phyloP scores from a whole-genome alignment of 2,797 vertebrate genomes.

The Mastacembelus armatus region DNA sequence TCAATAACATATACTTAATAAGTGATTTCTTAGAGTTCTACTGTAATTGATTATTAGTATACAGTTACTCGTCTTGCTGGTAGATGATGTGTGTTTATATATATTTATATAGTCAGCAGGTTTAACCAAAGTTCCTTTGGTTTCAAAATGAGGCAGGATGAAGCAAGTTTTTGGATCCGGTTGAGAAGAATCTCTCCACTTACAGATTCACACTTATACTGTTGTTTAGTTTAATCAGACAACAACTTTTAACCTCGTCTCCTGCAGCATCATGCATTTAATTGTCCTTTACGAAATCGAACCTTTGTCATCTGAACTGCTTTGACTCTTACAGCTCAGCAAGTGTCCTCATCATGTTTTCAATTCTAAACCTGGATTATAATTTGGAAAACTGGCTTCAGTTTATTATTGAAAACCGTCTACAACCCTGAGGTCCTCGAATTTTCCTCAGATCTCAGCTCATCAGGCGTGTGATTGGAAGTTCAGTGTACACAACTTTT shows the following conservation, averaged over 20 bases:
- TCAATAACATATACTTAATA: not conserved
- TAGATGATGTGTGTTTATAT: conserved; percentile 1
- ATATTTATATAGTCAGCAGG: conserved; percentile 20
- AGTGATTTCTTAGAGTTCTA: conserved; percentile 4
- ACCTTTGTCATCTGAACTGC: not conserved
- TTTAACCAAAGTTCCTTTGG: not conserved
- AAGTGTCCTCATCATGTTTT: too few relatives aligned
- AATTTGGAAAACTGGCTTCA: not conserved
- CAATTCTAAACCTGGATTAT: too few relatives aligned
- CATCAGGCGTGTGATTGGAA: too few relatives aligned
- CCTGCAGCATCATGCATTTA: not conserved
- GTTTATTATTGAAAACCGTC: not conserved
- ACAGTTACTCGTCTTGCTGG: too few relatives aligned
- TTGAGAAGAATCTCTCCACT: conserved; percentile 10
- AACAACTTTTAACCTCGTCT: not conserved
- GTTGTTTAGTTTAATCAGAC: not conserved
- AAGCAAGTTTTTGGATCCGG: conserved; percentile 31
- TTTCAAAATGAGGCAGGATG: conserved; percentile 10
- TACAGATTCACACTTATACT: not conserved
- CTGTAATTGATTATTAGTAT: not conserved
- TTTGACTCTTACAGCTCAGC: not conserved
- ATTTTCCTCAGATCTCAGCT: too few relatives aligned
- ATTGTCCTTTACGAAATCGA: not conserved
- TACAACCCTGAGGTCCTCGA: not conserved
- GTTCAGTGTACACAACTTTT: not conserved